phyloP scores from a whole-genome alignment of 2,797 vertebrate species.

The Avahi laniger region DNA sequence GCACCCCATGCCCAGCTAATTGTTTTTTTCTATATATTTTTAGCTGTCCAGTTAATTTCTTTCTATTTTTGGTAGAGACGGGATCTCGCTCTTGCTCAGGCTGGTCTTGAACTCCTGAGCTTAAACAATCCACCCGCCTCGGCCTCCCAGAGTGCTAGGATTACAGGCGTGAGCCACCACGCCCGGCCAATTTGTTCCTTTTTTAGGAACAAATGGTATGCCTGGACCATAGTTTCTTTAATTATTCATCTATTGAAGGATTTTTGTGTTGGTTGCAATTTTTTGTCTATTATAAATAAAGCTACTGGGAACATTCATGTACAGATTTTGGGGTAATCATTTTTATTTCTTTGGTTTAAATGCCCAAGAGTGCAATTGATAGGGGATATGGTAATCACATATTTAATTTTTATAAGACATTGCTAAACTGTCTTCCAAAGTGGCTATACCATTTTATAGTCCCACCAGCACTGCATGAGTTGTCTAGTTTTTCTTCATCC shows the following conservation, averaged over 20 bases:
- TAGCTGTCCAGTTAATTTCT: too few species aligned
- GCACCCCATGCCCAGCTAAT: too few species aligned
- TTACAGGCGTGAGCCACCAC: too few species aligned
- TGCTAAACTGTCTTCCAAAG: background rate
- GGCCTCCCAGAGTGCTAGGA: too few species aligned
- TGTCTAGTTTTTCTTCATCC: background rate
- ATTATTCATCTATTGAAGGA: background rate
- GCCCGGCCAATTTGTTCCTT: background rate
- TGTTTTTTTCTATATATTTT: too few species aligned
- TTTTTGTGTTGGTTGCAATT: background rate
- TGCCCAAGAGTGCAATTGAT: background rate
- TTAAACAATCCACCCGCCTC: too few species aligned
- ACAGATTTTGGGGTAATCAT: conserved; percentile 7
- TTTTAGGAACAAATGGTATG: background rate
- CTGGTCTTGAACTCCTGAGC: too few species aligned
- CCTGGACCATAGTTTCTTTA: background rate
- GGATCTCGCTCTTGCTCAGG: too few species aligned
- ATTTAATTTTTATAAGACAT: conserved; percentile 36
- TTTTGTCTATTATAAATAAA: background rate
- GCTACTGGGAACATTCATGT: background rate
- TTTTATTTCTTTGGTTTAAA: conserved; percentile 36
- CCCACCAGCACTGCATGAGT: background rate
- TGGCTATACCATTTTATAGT: background rate
- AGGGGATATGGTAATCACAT: background rate
- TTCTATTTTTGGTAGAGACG: too few species aligned